Evolutionary conservation across 2,797 vertebrate species (phyloP).

Genomic region (Betta splendens): DNA sequence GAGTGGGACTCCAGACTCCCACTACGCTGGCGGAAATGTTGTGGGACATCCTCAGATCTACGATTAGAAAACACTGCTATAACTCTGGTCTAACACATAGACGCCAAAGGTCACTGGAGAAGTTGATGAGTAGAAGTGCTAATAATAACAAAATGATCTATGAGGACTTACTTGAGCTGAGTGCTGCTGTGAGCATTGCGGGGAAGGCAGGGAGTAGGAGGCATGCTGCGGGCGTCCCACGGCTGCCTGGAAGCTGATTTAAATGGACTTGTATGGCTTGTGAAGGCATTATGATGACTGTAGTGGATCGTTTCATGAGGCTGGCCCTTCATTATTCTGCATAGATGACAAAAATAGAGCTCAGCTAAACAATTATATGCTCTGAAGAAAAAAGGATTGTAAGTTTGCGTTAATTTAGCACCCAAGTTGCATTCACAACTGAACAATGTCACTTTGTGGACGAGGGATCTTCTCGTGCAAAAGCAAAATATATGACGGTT

Average conservation of each 20-base stretch:
- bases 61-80: constrained; percentile 4
- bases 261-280: constrained; percentile 87
- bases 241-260: constrained; percentile 82
- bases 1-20: constrained; percentile 95
- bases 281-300: constrained; percentile 81
- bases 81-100: neutral
- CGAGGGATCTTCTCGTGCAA: constrained; percentile 41
- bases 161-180: constrained; percentile 85
- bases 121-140: neutral
- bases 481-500: constrained; percentile 14
- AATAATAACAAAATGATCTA: neutral
- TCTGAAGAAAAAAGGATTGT: too few species aligned
- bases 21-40: constrained; percentile 89
- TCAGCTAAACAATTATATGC: too few species aligned
- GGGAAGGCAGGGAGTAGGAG: constrained; percentile 91
- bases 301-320: constrained; percentile 67
- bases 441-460: constrained; percentile 46
- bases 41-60: constrained; percentile 84
- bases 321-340: constrained; percentile 75
- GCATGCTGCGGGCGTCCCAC: constrained; percentile 91
- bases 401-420: constrained; percentile 9
- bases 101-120: neutral
- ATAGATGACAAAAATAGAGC: constrained; percentile 64
- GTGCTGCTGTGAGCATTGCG: constrained; percentile 95
- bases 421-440: constrained; percentile 45